Base-by-base conservation (phyloP, 2,797 vertebrate genomes). In the Remorina albescens region DNA sequence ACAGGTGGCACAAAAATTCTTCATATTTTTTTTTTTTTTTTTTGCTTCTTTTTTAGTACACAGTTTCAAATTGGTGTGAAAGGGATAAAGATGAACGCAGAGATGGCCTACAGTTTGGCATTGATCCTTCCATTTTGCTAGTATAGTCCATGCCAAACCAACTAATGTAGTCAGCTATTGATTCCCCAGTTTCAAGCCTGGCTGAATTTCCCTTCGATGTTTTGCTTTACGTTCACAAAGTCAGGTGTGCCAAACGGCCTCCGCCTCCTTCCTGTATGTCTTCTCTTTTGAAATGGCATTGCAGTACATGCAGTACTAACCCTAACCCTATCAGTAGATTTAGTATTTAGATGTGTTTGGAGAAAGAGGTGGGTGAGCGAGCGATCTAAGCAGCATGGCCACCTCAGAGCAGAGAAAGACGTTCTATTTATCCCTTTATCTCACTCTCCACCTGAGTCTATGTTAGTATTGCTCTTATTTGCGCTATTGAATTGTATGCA, bases 101-200 rank as follows among this genome's bases (percentile, higher is more conserved):
- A 78, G 73, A 70, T 72, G 83, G 49, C 78, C 76, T 66, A 71
- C 78, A 86, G 88, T 86, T 90, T 83, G 85, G 65, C 91, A 92
- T 92, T 84, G 88, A 93, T 92, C 88, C 80, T 47, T 80, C 58
- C 55, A 66, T 80, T 88, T 87, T 86, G 74, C 84, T 84, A 59
- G 80, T 41, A 65, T 80, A 75, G 76, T 83, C 83, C 73, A 82
- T 88, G 88, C 90, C 91, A 92, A 88, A 90, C 87, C 86, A 86
- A 74, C 90, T 93, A 92, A 92, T 92, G 89, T 84, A 88, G 89
- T 91, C 85, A 71, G 81, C 76, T 92, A 94, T 94, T 55, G 91
- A 93, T 91, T 85, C 42, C 51, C 19, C 55, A 55, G 73, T 91
- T 93, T 92, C 76, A 82, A 67, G 88, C 88, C 84, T 79, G 85